Conservation (phyloP, 2,797 vertebrate species). For the Pantherophis alleghaniensis region DNA sequence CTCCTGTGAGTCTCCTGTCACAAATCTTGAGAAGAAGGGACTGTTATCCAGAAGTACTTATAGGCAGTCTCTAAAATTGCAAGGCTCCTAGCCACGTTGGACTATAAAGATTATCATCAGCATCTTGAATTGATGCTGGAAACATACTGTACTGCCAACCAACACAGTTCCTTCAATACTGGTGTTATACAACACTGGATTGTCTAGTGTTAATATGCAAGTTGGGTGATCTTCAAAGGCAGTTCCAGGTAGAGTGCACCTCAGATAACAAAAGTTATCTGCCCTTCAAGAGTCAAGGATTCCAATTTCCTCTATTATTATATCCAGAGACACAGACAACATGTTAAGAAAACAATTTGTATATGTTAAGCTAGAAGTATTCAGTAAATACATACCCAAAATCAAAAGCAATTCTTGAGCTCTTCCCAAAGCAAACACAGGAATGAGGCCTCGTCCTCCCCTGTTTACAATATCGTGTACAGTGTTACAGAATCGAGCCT, state of each 20-base stretch:
- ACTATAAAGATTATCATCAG: not conserved
- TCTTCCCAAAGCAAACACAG: constrained; percentile 86
- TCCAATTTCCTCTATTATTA: not conserved
- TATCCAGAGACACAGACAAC: not conserved
- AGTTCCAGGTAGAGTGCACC: not conserved
- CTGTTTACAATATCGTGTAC: constrained; percentile 95
- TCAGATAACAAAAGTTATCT: not conserved
- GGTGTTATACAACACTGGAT: not conserved
- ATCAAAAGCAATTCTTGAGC: constrained; percentile 95
- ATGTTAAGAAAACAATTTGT: not conserved
- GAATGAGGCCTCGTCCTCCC: constrained; percentile 88
- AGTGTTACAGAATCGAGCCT: constrained; percentile 93
- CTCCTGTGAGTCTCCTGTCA: not conserved
- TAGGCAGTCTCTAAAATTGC: not conserved
- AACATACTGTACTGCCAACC: not conserved
- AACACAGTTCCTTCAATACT: not conserved
- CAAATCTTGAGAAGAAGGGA: not conserved
- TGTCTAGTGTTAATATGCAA: not conserved
- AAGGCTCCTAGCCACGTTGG: not conserved
- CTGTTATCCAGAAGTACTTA: not conserved
- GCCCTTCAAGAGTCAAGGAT: not conserved
- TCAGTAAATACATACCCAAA: constrained; percentile 76
- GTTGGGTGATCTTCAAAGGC: not conserved
- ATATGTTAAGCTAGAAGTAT: not conserved
- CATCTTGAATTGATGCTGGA: not conserved